Conservation (phyloP, 2,113 vertebrate genomes). For the Calyptomena viridis region DNA sequence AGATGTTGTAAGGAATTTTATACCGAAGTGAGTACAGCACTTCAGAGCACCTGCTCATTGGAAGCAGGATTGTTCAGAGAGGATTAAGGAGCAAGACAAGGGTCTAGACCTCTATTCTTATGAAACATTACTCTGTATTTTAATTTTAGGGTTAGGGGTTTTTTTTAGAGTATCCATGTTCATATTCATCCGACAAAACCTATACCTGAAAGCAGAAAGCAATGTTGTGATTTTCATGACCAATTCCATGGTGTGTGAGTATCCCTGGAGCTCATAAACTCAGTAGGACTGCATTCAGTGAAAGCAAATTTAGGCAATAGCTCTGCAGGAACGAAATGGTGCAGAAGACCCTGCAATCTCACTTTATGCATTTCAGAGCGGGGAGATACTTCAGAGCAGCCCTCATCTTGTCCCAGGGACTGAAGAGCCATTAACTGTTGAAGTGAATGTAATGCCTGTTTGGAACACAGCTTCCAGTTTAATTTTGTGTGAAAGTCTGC, state of each 20-base stretch:
- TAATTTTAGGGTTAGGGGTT: not conserved
- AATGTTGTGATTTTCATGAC: not conserved
- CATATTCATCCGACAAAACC: not conserved
- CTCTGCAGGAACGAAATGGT: not conserved
- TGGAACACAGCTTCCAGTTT: not conserved
- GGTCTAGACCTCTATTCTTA: not conserved
- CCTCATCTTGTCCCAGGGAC: too few relatives aligned
- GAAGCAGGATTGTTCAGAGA: not conserved
- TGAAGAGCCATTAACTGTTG: not conserved
- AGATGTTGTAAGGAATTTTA: not conserved
- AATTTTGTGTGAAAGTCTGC: not conserved
- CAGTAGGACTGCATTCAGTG: not conserved
- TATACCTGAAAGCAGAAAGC: not conserved
- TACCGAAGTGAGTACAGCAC: not conserved
- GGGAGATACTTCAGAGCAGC: not conserved
- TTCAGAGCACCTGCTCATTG: not conserved
- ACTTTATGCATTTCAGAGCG: not conserved
- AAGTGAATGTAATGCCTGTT: not conserved
- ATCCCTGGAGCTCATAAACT: not conserved
- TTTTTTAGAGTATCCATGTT: not conserved
- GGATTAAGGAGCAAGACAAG: not conserved
- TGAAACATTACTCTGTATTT: not conserved
- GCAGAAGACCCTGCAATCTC: too few relatives aligned
- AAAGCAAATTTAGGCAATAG: not conserved
- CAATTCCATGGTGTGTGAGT: accelerated